A percentile compares a stretch with the other conserved stretches of the same genome.
Evolutionary conservation across 2,888 invertebrate species (phyloP).

Genomic region (Ganaspis brasiliensis): DNA sequence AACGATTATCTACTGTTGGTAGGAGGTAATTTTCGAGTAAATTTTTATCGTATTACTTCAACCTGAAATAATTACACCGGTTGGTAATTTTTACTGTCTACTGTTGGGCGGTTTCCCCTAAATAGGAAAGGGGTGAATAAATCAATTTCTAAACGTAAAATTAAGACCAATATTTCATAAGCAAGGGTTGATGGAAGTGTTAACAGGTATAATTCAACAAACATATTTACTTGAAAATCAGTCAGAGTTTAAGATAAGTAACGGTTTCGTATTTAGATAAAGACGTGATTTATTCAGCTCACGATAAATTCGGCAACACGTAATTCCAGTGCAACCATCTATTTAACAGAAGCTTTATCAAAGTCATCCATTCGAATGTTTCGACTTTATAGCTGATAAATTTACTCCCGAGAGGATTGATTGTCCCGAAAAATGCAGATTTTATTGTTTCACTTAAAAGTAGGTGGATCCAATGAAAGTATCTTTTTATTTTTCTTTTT

Average conservation of each 20-base stretch:
- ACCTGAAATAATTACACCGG: too few species aligned
- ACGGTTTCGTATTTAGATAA: conserved; percentile 14
- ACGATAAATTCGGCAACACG: conserved; percentile 36
- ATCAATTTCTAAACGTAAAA: too few species aligned
- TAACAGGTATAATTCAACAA: neutral
- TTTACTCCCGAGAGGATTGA: conserved; percentile 21
- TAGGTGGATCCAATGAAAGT: neutral
- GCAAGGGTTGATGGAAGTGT: neutral
- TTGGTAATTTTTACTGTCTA: too few species aligned
- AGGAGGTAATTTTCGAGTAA: too few species aligned
- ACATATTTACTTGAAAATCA: conserved; percentile 10
- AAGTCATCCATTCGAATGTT: conserved; percentile 38
- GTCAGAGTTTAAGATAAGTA: conserved; percentile 10
- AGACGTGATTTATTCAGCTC: conserved; percentile 35
- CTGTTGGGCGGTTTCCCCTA: too few species aligned
- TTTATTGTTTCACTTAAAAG: conserved; percentile 37
- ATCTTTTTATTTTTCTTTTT: neutral
- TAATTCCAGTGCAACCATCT: conserved; percentile 35
- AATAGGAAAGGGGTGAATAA: too few species aligned
- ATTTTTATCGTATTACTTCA: too few species aligned
- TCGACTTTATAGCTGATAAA: conserved; percentile 41
- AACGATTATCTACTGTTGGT: too few species aligned
- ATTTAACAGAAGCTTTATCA: conserved; percentile 42
- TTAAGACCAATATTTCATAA: too few species aligned
- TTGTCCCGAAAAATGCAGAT: conserved; percentile 32